These are phyloP conservation scores for Drosophila lini DNA, from an alignment of 1,140 invertebrate genomes.

Conservation along the genomic window DNA sequence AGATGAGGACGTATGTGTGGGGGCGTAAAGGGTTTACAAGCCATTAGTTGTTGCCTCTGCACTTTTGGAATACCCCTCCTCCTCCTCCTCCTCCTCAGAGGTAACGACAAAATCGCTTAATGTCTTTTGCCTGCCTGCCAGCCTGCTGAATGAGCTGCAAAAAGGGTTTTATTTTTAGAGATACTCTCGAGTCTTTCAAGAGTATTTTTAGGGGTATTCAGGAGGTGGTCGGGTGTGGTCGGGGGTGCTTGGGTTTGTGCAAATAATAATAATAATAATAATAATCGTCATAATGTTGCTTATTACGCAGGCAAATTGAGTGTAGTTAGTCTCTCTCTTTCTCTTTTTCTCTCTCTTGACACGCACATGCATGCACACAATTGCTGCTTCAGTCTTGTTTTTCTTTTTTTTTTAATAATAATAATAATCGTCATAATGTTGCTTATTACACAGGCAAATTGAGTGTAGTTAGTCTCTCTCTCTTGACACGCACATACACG, in stretches of 20 bases:
- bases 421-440: slow-evolving; percentile 33
- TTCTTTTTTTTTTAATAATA: neutral
- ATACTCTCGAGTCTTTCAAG: neutral
- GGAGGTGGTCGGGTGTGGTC: too few relatives aligned
- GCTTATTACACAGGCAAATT: slow-evolving; percentile 25
- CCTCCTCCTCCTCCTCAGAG: neutral
- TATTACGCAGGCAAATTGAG: slow-evolving; percentile 27
- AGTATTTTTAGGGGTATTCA: neutral
- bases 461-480: slow-evolving; percentile 27
- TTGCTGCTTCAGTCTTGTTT: slow-evolving; percentile 13
- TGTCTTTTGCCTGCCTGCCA: slow-evolving; percentile 49
- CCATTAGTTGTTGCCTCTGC: slow-evolving; percentile 67
- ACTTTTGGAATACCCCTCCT: slow-evolving; percentile 4
- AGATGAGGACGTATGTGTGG: slow-evolving; percentile 14
- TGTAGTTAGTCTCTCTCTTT: slow-evolving; percentile 24
- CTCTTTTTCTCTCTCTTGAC: slow-evolving; percentile 1
- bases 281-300: slow-evolving; percentile 35
- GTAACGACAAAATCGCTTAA: slow-evolving; percentile 76
- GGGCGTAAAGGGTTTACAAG: slow-evolving; percentile 73
- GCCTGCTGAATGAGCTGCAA: slow-evolving; percentile 49
- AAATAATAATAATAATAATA: slow-evolving; percentile 18
- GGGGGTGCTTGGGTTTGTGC: neutral
- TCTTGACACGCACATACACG: neutral
- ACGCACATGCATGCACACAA: slow-evolving; percentile 2
- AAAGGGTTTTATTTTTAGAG: slow-evolving; percentile 53